Evolutionary conservation across 23 tunicate genomes (phyloP).

Genomic region (Aplidium turbinatum): DNA sequence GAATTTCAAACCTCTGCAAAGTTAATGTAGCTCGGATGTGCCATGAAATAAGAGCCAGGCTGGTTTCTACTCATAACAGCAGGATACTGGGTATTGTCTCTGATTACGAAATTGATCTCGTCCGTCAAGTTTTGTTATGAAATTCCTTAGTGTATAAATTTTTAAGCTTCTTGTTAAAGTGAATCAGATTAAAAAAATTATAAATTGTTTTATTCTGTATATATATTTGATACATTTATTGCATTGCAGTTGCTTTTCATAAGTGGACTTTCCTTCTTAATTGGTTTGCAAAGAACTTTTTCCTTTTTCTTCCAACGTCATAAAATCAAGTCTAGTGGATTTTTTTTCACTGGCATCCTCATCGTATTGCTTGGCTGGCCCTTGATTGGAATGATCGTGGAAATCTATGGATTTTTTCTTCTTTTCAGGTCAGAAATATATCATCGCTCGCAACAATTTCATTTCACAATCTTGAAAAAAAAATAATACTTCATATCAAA

Average conservation of each 20-base stretch:
- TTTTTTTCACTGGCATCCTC: conserved; percentile 89
- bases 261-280: conserved; percentile 87
- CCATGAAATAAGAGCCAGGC: too few species aligned
- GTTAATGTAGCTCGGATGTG: too few species aligned
- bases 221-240: too few species aligned
- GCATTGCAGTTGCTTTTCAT: conserved; percentile 72
- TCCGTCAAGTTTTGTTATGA: too few species aligned
- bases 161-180: too few species aligned
- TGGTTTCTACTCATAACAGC: too few species aligned
- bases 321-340: conserved; percentile 87
- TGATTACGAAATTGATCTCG: too few species aligned
- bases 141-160: too few species aligned
- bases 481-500: background rate
- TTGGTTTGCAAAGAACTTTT: conserved; percentile 92
- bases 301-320: conserved; percentile 91
- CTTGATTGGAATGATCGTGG: conserved; percentile 93
- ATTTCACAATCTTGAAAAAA: background rate
- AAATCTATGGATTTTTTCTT: conserved; percentile 94
- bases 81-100: too few species aligned
- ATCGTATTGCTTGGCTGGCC: conserved; percentile 96
- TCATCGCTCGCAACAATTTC: background rate
- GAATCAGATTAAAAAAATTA: too few species aligned
- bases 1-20: too few species aligned
- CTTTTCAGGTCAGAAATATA: conserved; percentile 67
- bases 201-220: too few species aligned